These are phyloP conservation scores for Acropora yongei DNA, from an alignment of 64 coral and sea anemone species.

Conservation along the genomic window DNA sequence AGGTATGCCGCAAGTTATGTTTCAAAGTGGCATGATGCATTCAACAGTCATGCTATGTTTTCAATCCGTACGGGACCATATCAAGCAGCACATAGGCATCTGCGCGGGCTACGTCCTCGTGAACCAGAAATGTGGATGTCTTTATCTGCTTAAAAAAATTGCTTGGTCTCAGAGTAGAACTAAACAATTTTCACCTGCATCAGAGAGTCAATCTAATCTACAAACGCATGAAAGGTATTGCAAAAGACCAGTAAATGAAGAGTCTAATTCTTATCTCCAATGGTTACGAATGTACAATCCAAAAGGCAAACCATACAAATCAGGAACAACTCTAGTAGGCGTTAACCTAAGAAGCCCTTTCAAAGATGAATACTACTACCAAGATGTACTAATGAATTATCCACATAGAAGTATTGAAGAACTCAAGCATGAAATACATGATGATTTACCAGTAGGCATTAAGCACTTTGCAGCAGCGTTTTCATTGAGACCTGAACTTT, in stretches of 20 bases:
- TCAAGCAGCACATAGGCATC: background rate
- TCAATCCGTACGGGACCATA: constrained; percentile 17
- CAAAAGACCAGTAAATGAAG: background rate
- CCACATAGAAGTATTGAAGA: background rate
- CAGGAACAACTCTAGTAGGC: background rate
- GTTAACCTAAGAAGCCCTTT: background rate
- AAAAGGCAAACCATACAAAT: background rate
- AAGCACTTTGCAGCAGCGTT: background rate
- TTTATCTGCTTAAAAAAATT: background rate
- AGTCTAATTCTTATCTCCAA: background rate
- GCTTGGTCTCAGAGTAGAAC: background rate
- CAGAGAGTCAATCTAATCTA: no score
- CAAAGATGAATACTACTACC: background rate
- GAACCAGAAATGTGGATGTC: constrained; percentile 71
- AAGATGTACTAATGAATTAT: background rate
- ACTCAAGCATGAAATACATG: background rate
- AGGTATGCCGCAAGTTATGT: constrained; percentile 37
- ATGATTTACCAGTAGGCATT: background rate
- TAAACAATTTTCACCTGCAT: background rate
- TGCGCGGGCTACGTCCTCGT: background rate
- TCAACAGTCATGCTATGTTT: constrained; percentile 1
- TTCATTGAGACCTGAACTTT: background rate
- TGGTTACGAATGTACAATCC: background rate
- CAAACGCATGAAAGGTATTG: background rate
- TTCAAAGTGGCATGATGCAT: constrained; percentile 42